Percentiles rank a stretch among this genome's conserved stretches.
phyloP scores from a whole-genome alignment of 2,888 invertebrate species.

The Polyommatus icarus region DNA sequence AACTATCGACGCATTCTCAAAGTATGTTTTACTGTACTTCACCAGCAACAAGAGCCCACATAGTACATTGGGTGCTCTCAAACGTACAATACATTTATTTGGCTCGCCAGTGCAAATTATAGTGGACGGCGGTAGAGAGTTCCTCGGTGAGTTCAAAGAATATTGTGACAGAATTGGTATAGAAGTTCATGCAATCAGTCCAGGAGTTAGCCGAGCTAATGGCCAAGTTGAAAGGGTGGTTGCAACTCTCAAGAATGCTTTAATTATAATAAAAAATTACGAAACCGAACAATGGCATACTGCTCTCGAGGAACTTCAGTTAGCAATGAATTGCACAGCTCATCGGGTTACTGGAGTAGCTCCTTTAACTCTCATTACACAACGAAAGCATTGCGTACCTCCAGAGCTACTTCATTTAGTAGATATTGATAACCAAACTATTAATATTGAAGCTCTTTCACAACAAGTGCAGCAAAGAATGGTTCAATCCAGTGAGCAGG shows the following conservation, averaged over 20 bases:
- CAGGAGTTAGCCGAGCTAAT: conserved; percentile 43
- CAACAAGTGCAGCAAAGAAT: conserved; percentile 40
- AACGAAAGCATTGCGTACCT: conserved; percentile 40
- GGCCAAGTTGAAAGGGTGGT: conserved; percentile 42
- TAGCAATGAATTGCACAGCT: conserved; percentile 44
- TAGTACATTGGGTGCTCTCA: conserved; percentile 37
- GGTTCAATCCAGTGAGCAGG: conserved; percentile 33
- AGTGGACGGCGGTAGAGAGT: conserved; percentile 42
- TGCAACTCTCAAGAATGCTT: conserved; percentile 41
- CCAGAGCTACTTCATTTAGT: conserved; percentile 40
- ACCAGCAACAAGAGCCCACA: conserved; percentile 36
- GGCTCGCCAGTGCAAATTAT: conserved; percentile 41
- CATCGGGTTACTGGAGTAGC: conserved; percentile 41
- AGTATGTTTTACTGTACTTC: conserved; percentile 25
- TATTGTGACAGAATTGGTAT: conserved; percentile 41
- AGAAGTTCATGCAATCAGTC: conserved; percentile 38
- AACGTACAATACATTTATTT: conserved; percentile 36
- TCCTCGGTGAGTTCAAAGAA: conserved; percentile 39
- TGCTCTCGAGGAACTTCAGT: conserved; percentile 39
- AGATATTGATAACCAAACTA: conserved; percentile 35
- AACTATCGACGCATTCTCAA: conserved; percentile 40
- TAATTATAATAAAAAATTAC: conserved; percentile 44
- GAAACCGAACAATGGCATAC: conserved; percentile 42
- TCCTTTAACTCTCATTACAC: conserved; percentile 41
- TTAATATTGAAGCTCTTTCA: conserved; percentile 39